These are phyloP conservation scores for Hesperophylax magnus DNA, from an alignment of 1,140 invertebrate genomes.

Conservation along the genomic window DNA sequence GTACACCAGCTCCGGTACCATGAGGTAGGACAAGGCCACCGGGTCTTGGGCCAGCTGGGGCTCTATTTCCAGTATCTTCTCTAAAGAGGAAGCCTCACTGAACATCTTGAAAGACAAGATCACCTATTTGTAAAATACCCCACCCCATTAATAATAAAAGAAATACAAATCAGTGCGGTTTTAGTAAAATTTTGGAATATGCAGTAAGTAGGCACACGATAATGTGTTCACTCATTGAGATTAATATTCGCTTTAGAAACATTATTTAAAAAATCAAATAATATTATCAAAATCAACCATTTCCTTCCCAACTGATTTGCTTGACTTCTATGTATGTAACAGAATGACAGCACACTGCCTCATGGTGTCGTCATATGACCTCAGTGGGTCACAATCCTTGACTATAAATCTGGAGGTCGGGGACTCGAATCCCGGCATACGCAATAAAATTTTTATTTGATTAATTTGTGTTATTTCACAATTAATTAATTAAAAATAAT, in stretches of 20 bases:
- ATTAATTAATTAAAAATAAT: too few relatives aligned
- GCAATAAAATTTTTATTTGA: too few relatives aligned
- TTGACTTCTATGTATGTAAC: not conserved
- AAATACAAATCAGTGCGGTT: not conserved
- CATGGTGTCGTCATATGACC: too few relatives aligned
- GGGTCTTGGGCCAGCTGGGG: constrained; percentile 48
- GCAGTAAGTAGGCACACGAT: not conserved
- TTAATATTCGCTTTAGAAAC: not conserved
- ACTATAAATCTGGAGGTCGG: too few relatives aligned
- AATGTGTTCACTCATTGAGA: too few relatives aligned
- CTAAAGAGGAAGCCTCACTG: constrained; percentile 26
- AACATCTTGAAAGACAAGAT: constrained; percentile 17
- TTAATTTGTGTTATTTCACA: too few relatives aligned
- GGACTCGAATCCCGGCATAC: too few relatives aligned
- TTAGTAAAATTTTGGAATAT: not conserved
- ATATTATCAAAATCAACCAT: not conserved
- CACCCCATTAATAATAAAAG: constrained; percentile 2
- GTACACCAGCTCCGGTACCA: constrained; percentile 47
- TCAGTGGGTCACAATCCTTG: too few relatives aligned
- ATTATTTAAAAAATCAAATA: not conserved
- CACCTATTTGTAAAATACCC: not conserved
- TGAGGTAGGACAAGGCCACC: constrained; percentile 47
- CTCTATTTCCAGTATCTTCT: constrained; percentile 40
- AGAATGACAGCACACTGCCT: too few relatives aligned
- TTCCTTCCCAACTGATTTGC: not conserved